phyloP scores from a whole-genome alignment of 2,797 vertebrate genomes.

The Enteromius viviparus region DNA sequence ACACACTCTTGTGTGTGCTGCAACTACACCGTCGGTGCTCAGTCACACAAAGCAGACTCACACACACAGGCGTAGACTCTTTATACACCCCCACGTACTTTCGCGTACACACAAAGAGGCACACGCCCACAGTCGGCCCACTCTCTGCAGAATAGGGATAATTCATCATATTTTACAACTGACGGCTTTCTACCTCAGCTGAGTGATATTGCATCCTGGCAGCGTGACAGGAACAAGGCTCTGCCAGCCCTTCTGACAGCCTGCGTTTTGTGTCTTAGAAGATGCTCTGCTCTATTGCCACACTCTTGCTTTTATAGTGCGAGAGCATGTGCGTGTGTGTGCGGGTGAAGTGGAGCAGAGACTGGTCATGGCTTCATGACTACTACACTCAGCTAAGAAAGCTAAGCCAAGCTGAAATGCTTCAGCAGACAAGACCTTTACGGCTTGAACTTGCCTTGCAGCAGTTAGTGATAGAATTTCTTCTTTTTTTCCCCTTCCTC shows the following conservation, averaged over 20 bases:
- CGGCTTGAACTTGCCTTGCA: conserved; percentile 38
- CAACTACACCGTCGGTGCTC: conserved; percentile 2
- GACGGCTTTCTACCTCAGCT: conserved; percentile 74
- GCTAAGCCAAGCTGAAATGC: conserved; percentile 55
- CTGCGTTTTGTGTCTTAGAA: conserved; percentile 49
- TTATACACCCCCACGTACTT: conserved; percentile 46
- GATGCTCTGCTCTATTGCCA: conserved; percentile 46
- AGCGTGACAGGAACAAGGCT: conserved; percentile 68
- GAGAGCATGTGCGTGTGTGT: conserved; percentile 9
- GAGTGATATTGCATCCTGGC: conserved; percentile 78
- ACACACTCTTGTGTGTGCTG: conserved; percentile 31
- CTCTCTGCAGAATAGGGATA: conserved; percentile 73
- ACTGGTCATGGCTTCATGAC: conserved; percentile 30
- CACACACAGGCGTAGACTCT: conserved; percentile 38
- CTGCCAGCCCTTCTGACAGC: conserved; percentile 53
- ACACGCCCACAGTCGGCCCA: conserved; percentile 43
- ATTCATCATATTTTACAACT: conserved; percentile 82
- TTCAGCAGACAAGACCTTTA: conserved; percentile 46
- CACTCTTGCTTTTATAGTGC: conserved; percentile 52
- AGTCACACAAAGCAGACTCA: conserved; percentile 33
- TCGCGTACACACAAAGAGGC: conserved; percentile 48
- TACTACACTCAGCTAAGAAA: conserved; percentile 41
- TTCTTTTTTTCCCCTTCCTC: not conserved
- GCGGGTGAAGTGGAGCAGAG: conserved; percentile 36
- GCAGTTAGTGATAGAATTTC: conserved; percentile 37